Evolutionary conservation across 2,113 vertebrate species (phyloP).

Genomic region (Lipophrys pholis): DNA sequence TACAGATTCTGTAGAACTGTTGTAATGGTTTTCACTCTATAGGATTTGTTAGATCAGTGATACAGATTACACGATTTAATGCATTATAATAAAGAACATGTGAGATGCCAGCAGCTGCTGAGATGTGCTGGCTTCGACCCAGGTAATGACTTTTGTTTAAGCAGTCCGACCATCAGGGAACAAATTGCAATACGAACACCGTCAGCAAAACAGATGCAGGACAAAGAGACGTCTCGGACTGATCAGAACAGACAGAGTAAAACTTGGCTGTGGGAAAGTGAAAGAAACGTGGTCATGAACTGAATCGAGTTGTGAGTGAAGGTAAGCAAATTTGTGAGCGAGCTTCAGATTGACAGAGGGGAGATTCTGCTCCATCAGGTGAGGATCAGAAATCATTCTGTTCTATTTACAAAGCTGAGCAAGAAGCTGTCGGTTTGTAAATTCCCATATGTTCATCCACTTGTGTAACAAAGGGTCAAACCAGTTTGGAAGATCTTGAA

Average conservation of each 20-base stretch:
- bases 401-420: no score
- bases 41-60: not conserved
- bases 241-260: constrained; percentile 36
- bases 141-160: constrained; percentile 55
- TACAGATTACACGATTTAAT: not conserved
- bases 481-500: no score
- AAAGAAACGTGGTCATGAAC: no score
- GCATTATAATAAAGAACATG: not conserved
- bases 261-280: not conserved
- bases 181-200: constrained; percentile 19
- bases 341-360: no score
- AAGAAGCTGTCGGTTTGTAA: no score
- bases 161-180: constrained; percentile 37
- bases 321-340: no score
- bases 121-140: constrained; percentile 38
- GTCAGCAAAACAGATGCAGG: constrained; percentile 20
- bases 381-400: no score
- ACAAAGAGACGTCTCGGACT: constrained; percentile 26
- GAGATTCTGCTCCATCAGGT: no score
- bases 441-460: no score
- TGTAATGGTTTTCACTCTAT: not conserved
- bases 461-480: no score
- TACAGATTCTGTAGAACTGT: not conserved
- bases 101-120: constrained; percentile 40
- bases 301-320: no score